phyloP scores from a whole-genome alignment of 2,797 vertebrate species.

The Aphelocoma californica region DNA sequence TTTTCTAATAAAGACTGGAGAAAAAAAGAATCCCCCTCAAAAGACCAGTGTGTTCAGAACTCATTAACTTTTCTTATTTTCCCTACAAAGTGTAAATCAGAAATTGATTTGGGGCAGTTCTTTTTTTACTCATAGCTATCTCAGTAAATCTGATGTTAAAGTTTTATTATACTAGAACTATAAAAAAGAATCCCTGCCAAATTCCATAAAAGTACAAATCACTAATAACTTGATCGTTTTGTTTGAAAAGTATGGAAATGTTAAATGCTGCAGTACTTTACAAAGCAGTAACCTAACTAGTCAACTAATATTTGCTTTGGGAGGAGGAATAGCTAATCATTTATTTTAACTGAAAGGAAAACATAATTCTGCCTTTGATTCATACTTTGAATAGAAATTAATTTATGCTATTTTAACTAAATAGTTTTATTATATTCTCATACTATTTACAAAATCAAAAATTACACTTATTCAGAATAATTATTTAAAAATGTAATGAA shows the following conservation, averaged over 20 bases:
- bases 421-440: background rate
- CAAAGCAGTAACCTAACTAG: background rate
- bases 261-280: background rate
- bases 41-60: background rate
- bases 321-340: accelerated
- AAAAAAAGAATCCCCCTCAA: background rate
- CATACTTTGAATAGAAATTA: background rate
- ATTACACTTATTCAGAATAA: background rate
- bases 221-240: background rate
- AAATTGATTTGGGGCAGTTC: background rate
- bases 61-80: background rate
- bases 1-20: background rate
- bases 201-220: background rate
- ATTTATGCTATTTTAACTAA: background rate
- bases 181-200: background rate
- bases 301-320: background rate
- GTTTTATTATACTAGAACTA: background rate
- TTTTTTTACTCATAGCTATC: background rate
- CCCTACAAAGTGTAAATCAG: background rate
- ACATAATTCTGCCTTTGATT: background rate
- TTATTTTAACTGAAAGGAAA: background rate
- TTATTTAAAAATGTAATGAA: background rate
- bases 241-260: background rate
- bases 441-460: background rate
- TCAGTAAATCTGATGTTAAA: background rate